These are phyloP conservation scores for Oncorhynchus kisutch DNA, from an alignment of 2,113 vertebrate genomes.

Conservation along the genomic window DNA sequence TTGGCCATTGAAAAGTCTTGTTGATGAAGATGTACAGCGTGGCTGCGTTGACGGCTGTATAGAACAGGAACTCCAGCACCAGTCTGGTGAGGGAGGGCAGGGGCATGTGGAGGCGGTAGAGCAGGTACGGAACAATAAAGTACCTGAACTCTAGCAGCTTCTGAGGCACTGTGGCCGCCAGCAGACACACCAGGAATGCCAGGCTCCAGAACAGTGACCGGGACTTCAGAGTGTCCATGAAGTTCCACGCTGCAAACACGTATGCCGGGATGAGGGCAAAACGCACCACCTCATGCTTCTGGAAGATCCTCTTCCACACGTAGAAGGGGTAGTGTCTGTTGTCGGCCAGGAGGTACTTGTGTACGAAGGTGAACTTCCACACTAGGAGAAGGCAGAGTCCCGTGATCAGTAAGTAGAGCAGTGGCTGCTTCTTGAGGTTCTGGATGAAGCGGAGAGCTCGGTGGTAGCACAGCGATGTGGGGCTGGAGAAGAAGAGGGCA, in stretches of 20 bases:
- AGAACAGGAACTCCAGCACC: constrained; percentile 80
- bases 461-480: constrained; percentile 75
- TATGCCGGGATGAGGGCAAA: constrained; percentile 86
- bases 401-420: constrained; percentile 71
- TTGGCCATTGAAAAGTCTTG: constrained; percentile 88
- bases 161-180: constrained; percentile 83
- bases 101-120: constrained; percentile 89
- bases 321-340: constrained; percentile 96
- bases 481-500: constrained; percentile 82
- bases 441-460: constrained; percentile 79
- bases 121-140: constrained; percentile 91
- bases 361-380: constrained; percentile 91
- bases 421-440: constrained; percentile 72
- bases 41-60: constrained; percentile 79
- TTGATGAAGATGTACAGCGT: constrained; percentile 87
- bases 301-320: constrained; percentile 88
- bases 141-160: constrained; percentile 95
- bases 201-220: constrained; percentile 88
- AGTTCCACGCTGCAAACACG: constrained; percentile 88
- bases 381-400: constrained; percentile 76
- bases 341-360: constrained; percentile 93
- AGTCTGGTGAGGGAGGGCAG: constrained; percentile 79
- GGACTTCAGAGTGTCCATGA: constrained; percentile 83
- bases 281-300: constrained; percentile 79
- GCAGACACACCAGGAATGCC: constrained; percentile 81